These are phyloP conservation scores for Brachyptera putata DNA, from an alignment of 2,888 invertebrate genomes.

Conservation along the genomic window DNA sequence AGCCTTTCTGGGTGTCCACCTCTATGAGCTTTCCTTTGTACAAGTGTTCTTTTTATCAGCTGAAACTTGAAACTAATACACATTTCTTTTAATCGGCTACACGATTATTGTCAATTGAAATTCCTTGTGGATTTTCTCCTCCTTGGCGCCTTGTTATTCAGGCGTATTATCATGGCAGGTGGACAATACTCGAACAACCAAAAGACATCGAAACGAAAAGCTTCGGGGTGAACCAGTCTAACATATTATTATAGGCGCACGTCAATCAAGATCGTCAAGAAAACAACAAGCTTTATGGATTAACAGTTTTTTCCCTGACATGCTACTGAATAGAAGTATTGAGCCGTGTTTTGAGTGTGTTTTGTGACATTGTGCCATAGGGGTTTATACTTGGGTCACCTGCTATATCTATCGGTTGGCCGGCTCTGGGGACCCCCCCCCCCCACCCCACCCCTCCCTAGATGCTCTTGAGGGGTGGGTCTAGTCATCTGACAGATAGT, in stretches of 20 bases:
- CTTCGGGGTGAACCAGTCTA: no score
- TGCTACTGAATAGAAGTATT: background rate
- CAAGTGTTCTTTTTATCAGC: no score
- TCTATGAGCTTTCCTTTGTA: no score
- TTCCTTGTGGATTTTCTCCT: background rate
- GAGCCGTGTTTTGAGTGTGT: no score
- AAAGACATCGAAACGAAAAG: background rate
- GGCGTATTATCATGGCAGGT: background rate
- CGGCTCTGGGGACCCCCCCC: background rate
- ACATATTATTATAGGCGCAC: no score
- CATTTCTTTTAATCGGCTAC: no score
- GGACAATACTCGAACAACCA: background rate
- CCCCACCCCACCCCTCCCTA: no score
- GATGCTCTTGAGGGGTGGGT: no score
- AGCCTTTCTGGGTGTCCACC: no score
- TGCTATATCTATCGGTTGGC: background rate
- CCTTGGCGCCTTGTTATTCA: background rate
- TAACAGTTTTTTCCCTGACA: background rate
- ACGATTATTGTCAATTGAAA: background rate
- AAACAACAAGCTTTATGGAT: slow-evolving; percentile 10
- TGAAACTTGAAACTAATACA: no score
- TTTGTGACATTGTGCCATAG: no score
- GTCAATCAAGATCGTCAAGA: slow-evolving; percentile 8
- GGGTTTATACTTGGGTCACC: background rate
- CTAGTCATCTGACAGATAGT: background rate